Percentiles rank a stretch among this genome's conserved stretches.
These are phyloP conservation scores for Erythrocebus patas DNA, from an alignment of 2,113 vertebrate genomes.

Conservation along the genomic window DNA sequence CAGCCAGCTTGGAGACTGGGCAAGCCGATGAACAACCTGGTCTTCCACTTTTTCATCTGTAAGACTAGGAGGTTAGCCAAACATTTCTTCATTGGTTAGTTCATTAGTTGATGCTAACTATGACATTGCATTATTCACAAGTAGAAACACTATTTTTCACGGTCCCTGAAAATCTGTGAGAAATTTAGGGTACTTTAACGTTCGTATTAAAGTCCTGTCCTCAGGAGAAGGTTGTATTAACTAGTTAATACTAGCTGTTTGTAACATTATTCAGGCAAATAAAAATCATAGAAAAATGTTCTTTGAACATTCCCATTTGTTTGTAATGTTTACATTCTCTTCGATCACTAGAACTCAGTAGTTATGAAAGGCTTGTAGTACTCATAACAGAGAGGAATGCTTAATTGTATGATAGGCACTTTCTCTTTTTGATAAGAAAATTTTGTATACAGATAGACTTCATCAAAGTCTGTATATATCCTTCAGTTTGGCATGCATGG, in stretches of 20 bases:
- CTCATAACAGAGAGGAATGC: background rate
- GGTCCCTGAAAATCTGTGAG: background rate
- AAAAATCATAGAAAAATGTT: background rate
- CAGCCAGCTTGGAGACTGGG: background rate
- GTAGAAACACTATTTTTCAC: background rate
- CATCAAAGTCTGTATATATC: background rate
- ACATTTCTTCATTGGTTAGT: background rate
- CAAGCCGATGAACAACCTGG: background rate
- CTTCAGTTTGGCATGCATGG: background rate
- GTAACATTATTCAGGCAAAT: background rate
- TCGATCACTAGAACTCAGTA: background rate
- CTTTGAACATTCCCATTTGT: background rate
- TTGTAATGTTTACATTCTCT: background rate
- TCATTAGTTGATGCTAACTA: background rate
- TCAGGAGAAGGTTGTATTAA: background rate
- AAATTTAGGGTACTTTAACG: background rate
- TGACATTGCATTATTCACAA: background rate
- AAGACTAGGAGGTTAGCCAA: background rate
- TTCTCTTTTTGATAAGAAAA: background rate
- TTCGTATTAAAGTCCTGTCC: background rate
- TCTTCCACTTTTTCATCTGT: background rate
- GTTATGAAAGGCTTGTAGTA: background rate
- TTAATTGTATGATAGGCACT: background rate
- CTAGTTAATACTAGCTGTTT: background rate
- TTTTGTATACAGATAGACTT: background rate